Conservation (phyloP, 2,113 vertebrate genomes). For the Pseudorhombus dupliciocellatus region DNA sequence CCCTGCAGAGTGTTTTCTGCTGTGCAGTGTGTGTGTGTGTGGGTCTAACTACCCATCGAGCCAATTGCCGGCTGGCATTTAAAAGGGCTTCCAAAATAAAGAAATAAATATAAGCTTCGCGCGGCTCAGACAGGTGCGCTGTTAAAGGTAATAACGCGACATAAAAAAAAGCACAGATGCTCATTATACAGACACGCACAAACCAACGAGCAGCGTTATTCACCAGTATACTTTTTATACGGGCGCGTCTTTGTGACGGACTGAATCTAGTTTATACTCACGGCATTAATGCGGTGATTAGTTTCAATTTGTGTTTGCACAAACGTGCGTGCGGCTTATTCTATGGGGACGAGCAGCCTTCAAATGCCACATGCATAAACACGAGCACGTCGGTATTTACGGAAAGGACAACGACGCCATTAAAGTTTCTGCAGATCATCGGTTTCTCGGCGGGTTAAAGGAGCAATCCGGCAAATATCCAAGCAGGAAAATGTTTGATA, state of each 20-base stretch:
- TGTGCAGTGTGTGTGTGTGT: neutral
- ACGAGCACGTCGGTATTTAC: neutral
- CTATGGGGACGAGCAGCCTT: neutral
- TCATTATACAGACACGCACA: conserved; percentile 64
- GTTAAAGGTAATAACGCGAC: conserved; percentile 65
- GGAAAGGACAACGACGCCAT: neutral
- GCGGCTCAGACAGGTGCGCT: conserved; percentile 65
- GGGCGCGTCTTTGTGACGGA: conserved; percentile 16
- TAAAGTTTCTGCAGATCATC: neutral
- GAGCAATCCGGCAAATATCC: too few species aligned
- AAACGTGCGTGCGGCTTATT: neutral
- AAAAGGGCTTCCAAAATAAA: conserved; percentile 40
- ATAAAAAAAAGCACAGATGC: conserved; percentile 70
- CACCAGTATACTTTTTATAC: conserved; percentile 58
- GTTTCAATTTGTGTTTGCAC: conserved; percentile 43
- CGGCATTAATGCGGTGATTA: conserved; percentile 43
- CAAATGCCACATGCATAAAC: neutral
- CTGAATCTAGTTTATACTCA: conserved; percentile 29
- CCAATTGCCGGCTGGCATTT: conserved; percentile 60
- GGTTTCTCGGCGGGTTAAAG: neutral
- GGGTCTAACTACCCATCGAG: conserved; percentile 39
- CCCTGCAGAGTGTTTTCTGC: conserved; percentile 57
- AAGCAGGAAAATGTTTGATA: too few species aligned
- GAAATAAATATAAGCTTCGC: neutral
- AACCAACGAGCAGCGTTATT: conserved; percentile 65